These are phyloP conservation scores for Liolophura sinensis DNA, from an alignment of 1,140 invertebrate species.

Conservation along the genomic window DNA sequence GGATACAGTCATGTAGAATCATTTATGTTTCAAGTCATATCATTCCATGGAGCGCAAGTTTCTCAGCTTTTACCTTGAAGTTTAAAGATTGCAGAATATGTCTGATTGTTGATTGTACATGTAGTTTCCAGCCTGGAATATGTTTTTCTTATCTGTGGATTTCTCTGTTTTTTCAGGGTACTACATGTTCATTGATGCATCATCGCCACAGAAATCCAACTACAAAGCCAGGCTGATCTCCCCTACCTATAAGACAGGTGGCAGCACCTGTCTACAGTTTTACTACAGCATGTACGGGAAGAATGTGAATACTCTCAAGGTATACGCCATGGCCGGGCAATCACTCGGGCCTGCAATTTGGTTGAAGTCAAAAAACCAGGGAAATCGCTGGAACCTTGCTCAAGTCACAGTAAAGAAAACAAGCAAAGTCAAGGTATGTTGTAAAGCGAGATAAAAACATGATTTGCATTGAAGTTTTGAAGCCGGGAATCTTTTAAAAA, in stretches of 20 bases:
- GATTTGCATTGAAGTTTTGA: too few relatives aligned
- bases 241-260: conserved; percentile 21
- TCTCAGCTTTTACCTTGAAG: too few relatives aligned
- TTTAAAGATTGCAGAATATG: too few relatives aligned
- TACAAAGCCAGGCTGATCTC: conserved; percentile 39
- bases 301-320: conserved; percentile 37
- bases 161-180: conserved; percentile 62
- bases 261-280: conserved; percentile 37
- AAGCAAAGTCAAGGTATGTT: not conserved
- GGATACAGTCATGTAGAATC: too few relatives aligned
- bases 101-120: too few relatives aligned
- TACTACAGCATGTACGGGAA: conserved; percentile 51
- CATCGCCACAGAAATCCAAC: conserved; percentile 29
- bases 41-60: too few relatives aligned
- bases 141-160: too few relatives aligned
- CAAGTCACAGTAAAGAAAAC: conserved; percentile 30
- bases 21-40: too few relatives aligned
- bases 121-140: too few relatives aligned
- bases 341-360: conserved; percentile 28
- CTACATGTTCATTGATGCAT: conserved; percentile 76
- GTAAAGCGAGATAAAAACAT: too few relatives aligned
- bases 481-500: too few relatives aligned
- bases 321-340: conserved; percentile 24
- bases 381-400: conserved; percentile 40
- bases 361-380: conserved; percentile 40